Evolutionary conservation across 64 coral and sea anemone species (phyloP).

Genomic region (Trachythela sp.): DNA sequence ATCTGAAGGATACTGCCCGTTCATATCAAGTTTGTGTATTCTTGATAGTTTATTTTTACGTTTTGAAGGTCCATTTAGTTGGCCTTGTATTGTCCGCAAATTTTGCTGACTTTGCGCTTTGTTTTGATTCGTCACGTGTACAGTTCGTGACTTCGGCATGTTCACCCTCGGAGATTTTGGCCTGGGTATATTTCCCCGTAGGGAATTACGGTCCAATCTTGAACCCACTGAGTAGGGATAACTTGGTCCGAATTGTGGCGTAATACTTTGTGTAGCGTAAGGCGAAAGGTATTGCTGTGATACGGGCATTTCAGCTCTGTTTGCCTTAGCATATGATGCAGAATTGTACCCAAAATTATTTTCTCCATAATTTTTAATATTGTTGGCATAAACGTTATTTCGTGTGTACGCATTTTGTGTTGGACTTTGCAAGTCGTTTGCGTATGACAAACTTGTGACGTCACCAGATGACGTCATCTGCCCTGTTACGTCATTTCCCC

Average conservation of each 20-base stretch:
- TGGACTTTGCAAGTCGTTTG: background rate
- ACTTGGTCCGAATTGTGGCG: background rate
- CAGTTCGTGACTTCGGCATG: background rate
- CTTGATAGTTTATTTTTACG: background rate
- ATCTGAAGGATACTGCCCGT: constrained; percentile 1
- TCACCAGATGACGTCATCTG: background rate
- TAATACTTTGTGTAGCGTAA: background rate
- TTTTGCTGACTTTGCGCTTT: background rate
- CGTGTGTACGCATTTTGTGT: background rate
- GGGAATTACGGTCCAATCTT: background rate
- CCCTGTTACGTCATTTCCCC: background rate
- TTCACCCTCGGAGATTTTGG: background rate
- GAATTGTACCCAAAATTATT: background rate
- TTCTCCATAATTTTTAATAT: background rate
- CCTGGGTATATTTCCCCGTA: background rate
- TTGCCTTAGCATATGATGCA: background rate
- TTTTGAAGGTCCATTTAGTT: background rate
- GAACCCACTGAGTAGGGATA: background rate
- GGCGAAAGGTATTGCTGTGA: background rate
- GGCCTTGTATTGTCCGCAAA: background rate
- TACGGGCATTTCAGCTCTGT: no score
- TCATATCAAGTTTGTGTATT: background rate
- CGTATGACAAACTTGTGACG: background rate
- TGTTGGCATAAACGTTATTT: constrained; percentile 2
- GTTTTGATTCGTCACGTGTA: background rate